Conservation (phyloP, 2,797 vertebrate species). For the Catamblyrhynchus diadema region DNA sequence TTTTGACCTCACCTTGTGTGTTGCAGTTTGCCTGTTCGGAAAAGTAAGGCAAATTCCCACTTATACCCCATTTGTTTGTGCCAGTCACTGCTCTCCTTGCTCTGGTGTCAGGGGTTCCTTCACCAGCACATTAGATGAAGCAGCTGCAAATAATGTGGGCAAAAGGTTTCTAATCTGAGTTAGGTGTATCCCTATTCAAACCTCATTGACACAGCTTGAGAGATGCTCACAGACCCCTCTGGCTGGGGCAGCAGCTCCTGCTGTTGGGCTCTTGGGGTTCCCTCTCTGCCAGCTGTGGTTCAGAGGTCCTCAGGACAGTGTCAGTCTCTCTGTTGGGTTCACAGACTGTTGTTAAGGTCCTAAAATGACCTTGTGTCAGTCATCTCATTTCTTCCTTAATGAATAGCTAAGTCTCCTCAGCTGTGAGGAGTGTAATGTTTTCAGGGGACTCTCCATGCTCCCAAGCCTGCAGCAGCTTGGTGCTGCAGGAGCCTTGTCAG, state of each 20-base stretch:
- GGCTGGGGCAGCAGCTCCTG: neutral
- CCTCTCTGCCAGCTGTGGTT: neutral
- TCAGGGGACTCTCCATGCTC: neutral
- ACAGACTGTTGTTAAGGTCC: neutral
- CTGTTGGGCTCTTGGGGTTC: neutral
- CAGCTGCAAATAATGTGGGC: neutral
- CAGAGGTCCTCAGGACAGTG: neutral
- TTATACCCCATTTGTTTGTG: neutral
- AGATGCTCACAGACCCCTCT: neutral
- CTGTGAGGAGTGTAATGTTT: neutral
- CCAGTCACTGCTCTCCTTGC: neutral
- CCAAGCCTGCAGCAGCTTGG: neutral
- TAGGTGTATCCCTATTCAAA: neutral
- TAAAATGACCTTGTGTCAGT: neutral
- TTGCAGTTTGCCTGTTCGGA: neutral
- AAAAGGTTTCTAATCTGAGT: neutral
- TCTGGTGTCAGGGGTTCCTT: neutral
- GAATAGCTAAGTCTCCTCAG: neutral
- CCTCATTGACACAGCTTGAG: neutral
- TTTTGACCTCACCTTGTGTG: neutral
- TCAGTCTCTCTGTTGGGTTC: neutral
- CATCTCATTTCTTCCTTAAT: neutral
- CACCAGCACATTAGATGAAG: neutral
- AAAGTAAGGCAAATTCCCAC: neutral
- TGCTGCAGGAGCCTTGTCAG: neutral